These are phyloP conservation scores for Xenentodon cancila DNA, from an alignment of 2,797 vertebrate genomes.

Conservation along the genomic window DNA sequence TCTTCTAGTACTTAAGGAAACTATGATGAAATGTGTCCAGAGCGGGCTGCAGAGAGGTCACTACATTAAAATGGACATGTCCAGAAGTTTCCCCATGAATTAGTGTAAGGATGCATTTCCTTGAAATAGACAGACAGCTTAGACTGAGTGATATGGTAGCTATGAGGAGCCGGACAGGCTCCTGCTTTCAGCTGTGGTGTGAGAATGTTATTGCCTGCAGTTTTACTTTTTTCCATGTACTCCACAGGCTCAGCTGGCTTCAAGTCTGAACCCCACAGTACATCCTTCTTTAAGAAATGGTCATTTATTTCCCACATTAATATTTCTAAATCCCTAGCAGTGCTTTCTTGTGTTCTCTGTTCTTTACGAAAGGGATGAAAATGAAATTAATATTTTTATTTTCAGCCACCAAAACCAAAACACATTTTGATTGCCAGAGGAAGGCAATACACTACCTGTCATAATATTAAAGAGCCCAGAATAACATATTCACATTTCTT, in stretches of 20 bases:
- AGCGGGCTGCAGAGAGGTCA: constrained; percentile 45
- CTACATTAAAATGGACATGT: constrained; percentile 60
- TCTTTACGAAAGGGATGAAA: constrained; percentile 8
- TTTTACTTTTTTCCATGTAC: constrained; percentile 68
- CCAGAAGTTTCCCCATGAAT: constrained; percentile 58
- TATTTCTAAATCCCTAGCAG: constrained; percentile 39
- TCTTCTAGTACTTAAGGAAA: constrained; percentile 48
- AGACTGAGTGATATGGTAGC: constrained; percentile 70
- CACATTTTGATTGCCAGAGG: not conserved
- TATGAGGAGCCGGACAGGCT: constrained; percentile 60
- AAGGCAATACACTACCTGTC: too few species aligned
- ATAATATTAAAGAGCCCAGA: too few species aligned
- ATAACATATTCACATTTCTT: not conserved
- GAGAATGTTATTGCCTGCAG: constrained; percentile 57
- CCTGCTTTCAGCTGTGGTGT: constrained; percentile 45
- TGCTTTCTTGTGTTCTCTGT: constrained; percentile 36
- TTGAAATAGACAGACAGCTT: constrained; percentile 68
- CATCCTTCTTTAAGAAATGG: constrained; percentile 41
- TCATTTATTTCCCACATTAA: constrained; percentile 45
- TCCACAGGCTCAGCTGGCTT: constrained; percentile 43
- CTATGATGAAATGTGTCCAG: constrained; percentile 52
- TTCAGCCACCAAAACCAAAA: not conserved
- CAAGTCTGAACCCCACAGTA: constrained; percentile 55
- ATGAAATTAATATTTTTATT: constrained; percentile 11
- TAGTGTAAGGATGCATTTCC: constrained; percentile 73